These are phyloP conservation scores for Epinotia nisella DNA, from an alignment of 2,888 invertebrate species.

Conservation along the genomic window DNA sequence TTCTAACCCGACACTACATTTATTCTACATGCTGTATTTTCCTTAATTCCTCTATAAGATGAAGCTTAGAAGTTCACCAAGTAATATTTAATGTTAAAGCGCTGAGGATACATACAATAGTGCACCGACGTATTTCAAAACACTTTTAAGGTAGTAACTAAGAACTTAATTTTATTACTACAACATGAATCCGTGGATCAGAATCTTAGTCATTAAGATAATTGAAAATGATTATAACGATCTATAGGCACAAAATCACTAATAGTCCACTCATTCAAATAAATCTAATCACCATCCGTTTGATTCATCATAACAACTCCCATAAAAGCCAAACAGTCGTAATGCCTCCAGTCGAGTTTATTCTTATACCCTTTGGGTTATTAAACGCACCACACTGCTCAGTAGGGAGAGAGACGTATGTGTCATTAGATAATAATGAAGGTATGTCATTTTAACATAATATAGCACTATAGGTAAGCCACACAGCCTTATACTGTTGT, in stretches of 20 bases:
- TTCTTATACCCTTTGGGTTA: conserved; percentile 2
- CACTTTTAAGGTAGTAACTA: too few relatives aligned
- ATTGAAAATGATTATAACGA: background rate
- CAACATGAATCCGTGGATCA: too few relatives aligned
- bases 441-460: background rate
- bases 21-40: too few relatives aligned
- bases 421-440: background rate
- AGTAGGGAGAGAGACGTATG: background rate
- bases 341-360: background rate
- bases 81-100: too few relatives aligned
- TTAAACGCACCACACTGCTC: background rate
- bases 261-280: background rate
- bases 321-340: conserved; percentile 6
- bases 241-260: background rate
- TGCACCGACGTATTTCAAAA: too few relatives aligned
- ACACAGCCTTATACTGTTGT: conserved; percentile 40
- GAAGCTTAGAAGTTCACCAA: too few relatives aligned
- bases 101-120: too few relatives aligned
- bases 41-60: too few relatives aligned
- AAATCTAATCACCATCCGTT: conserved; percentile 13
- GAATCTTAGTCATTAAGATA: too few relatives aligned
- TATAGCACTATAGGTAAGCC: conserved; percentile 1
- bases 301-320: conserved; percentile 17
- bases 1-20: too few relatives aligned
- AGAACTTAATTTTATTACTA: too few relatives aligned